Percentiles rank a stretch among this genome's conserved stretches.
phyloP scores from a whole-genome alignment of 2,888 invertebrate genomes.

The Miltochrista miniata region DNA sequence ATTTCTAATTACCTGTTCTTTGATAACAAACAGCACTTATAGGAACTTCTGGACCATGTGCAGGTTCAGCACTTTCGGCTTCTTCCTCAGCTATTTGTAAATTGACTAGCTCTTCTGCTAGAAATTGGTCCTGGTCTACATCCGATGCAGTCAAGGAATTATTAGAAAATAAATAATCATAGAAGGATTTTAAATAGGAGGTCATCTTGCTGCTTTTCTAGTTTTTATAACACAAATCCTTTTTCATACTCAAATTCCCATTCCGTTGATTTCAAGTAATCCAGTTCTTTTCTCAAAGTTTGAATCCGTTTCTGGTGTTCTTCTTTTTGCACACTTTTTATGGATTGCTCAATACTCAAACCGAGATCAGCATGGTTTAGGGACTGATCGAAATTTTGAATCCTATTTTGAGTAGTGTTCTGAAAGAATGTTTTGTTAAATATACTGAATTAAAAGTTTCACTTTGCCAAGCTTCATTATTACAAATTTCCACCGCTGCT shows the following conservation, averaged over 20 bases:
- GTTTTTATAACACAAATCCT: slow-evolving; percentile 82
- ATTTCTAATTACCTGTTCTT: slow-evolving; percentile 62
- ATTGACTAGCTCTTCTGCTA: slow-evolving; percentile 66
- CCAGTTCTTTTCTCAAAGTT: slow-evolving; percentile 88
- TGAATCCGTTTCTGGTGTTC: slow-evolving; percentile 89
- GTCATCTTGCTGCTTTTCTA: slow-evolving; percentile 59
- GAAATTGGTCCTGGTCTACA: slow-evolving; percentile 58
- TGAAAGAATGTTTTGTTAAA: slow-evolving; percentile 33
- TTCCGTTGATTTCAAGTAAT: slow-evolving; percentile 90
- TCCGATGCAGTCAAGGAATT: slow-evolving; percentile 47
- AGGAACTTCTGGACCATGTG: slow-evolving; percentile 36
- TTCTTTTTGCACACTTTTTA: slow-evolving; percentile 84
- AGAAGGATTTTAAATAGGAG: slow-evolving; percentile 66
- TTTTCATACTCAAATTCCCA: slow-evolving; percentile 92
- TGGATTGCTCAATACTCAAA: slow-evolving; percentile 80
- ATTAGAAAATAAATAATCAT: slow-evolving; percentile 58
- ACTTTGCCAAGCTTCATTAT: too few species aligned
- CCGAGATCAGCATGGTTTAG: slow-evolving; percentile 80
- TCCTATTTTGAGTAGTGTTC: slow-evolving; percentile 57
- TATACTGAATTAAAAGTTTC: too few species aligned
- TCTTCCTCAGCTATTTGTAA: slow-evolving; percentile 54
- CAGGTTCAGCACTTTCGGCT: slow-evolving; percentile 25
- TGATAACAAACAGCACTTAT: slow-evolving; percentile 59
- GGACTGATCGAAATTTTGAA: slow-evolving; percentile 73
- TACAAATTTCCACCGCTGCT: too few species aligned